Evolutionary conservation across 2,113 vertebrate genomes (phyloP).

Genomic region (Chrysemys picta): DNA sequence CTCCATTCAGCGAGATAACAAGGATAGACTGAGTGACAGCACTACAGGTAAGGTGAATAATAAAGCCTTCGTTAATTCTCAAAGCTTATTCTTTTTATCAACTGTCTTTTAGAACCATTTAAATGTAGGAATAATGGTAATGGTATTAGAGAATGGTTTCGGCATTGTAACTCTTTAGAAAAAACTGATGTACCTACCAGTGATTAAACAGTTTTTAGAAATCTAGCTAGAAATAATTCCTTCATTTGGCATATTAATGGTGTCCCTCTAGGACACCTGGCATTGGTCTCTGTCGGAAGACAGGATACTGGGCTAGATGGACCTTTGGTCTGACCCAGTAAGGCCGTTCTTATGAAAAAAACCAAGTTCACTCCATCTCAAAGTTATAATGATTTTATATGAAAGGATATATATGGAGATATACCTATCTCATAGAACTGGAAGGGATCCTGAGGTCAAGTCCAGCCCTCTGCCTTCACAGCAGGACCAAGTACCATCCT

Average conservation of each 20-base stretch:
- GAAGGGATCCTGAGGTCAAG: too few relatives aligned
- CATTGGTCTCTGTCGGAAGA: too few relatives aligned
- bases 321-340: too few relatives aligned
- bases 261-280: background rate
- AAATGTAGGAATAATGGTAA: background rate
- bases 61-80: background rate
- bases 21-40: constrained; percentile 77
- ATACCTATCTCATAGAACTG: too few relatives aligned
- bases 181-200: background rate
- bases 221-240: background rate
- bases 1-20: constrained; percentile 71
- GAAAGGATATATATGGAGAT: background rate
- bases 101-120: background rate
- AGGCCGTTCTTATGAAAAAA: background rate
- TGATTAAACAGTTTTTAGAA: background rate
- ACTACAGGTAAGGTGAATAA: constrained; percentile 71
- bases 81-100: background rate
- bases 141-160: background rate
- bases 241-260: background rate
- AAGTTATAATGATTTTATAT: background rate
- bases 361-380: background rate
- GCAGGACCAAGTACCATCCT: too few relatives aligned
- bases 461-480: too few relatives aligned
- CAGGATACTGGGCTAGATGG: too few relatives aligned
- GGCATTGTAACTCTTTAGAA: background rate